Evolutionary conservation across 2,888 invertebrate species (phyloP), one percentile per base, ranked within the genome.

Genomic region (Diaphora mendica): DNA sequence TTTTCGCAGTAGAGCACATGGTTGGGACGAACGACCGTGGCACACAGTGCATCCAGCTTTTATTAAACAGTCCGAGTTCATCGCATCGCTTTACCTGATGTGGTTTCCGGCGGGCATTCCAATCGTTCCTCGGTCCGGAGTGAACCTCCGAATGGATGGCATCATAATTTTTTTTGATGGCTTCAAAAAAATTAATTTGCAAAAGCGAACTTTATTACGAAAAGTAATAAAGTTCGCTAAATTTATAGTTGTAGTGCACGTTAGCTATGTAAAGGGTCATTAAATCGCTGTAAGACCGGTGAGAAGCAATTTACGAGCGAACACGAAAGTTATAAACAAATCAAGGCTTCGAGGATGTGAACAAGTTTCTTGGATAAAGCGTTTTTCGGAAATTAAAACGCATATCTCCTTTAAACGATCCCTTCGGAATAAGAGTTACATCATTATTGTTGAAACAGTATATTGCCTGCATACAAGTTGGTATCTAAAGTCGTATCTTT

Each of bases 41-140:
- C 77, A 74, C 77, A 73, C 78, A 81, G 78, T 79, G 82, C 70
- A 72, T 79, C 73, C 77, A 78, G 74, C 83, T 82, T 48, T 85
- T 83, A 83, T 72, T 76, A 72, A 64, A 77, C 76, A 82, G 80
- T 77, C 82, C 83, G 82, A 82, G 88, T 86, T 88, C 88, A 87
- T 86, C 85, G 88, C 85, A 88, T 87, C 82, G 87, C 82, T 88
- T 89, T 93, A 93, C 94, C 93, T 94, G 93, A 85, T 87, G 89
- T 88, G 89, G 91, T 92, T 93, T 94, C 94, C 94, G 93, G 91
- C 89, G 89, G 85, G 86, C 91, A 93, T 93, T 91, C 93, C 92
- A 81, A 86, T 79, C 86, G 85, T 83, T 85, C 84, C 83, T 79
- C 81, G 79, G 77, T 55, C 80, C 78, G 79, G 72, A 75, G 76